Conservation (phyloP, 2,113 vertebrate genomes). For the Puffinus mauretanicus region DNA sequence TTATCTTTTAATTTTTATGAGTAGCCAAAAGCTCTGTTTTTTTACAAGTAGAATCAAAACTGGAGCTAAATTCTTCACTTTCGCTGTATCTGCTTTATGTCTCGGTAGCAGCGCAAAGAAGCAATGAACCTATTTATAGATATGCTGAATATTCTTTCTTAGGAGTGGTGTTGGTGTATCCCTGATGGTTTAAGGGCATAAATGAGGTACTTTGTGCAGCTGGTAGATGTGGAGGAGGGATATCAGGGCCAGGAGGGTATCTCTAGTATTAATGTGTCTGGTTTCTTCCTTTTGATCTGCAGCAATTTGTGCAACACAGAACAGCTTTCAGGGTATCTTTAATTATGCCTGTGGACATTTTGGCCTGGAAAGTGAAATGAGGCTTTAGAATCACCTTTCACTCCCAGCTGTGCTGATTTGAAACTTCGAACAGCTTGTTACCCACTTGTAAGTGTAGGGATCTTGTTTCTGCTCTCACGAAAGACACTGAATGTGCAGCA, state of each 20-base stretch:
- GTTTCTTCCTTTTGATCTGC: conserved; percentile 46
- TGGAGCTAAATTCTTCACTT: background rate
- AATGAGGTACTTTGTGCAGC: conserved; percentile 39
- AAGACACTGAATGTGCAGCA: background rate
- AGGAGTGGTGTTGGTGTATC: background rate
- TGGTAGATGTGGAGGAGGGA: conserved; percentile 18
- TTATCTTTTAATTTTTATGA: background rate
- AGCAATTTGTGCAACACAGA: conserved; percentile 31
- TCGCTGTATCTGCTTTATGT: background rate
- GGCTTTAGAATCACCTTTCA: conserved; percentile 32
- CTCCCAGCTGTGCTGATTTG: conserved; percentile 10
- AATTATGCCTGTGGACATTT: conserved; percentile 34
- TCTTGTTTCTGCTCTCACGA: background rate
- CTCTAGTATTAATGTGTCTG: conserved; percentile 16
- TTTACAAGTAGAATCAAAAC: background rate
- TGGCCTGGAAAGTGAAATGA: conserved; percentile 8
- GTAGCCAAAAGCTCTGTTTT: background rate
- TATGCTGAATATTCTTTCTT: conserved; percentile 26
- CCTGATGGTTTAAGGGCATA: conserved; percentile 35
- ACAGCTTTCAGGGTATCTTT: conserved; percentile 26
- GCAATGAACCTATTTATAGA: background rate
- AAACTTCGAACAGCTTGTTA: background rate
- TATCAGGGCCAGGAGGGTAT: conserved; percentile 42
- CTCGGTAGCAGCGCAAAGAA: background rate
- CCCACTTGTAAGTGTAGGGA: background rate